A percentile compares a stretch with the other conserved stretches of the same genome.
Evolutionary conservation across 2,797 vertebrate species (phyloP).

Genomic region (Meda fulgida): DNA sequence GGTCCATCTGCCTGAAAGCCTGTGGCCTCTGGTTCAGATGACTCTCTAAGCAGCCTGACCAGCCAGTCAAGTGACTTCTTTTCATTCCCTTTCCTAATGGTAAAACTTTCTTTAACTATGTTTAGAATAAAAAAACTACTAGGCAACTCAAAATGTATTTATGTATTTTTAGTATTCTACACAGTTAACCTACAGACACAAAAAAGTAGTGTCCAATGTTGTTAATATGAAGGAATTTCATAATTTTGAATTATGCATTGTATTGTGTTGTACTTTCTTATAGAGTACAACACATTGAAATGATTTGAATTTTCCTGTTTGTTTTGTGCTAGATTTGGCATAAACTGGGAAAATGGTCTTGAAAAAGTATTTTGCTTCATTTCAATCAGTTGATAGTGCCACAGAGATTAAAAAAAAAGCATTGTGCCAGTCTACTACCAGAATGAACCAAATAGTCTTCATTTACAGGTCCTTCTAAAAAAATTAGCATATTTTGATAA

Average conservation of each 20-base stretch:
- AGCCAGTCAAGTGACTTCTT: neutral
- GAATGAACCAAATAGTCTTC: no score
- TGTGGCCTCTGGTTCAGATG: slow-evolving; percentile 23
- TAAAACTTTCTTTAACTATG: neutral
- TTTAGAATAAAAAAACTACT: neutral
- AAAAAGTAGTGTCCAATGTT: neutral
- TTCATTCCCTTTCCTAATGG: neutral
- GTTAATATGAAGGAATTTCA: neutral
- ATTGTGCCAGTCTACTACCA: no score
- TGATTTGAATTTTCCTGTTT: no score
- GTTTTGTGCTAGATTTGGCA: no score
- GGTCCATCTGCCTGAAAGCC: slow-evolving; percentile 39
- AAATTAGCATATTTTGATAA: no score
- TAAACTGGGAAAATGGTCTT: no score
- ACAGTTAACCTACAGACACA: neutral
- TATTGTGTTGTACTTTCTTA: neutral
- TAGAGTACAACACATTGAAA: no score
- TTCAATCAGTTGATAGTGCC: no score
- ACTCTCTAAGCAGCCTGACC: neutral
- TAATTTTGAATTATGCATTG: neutral
- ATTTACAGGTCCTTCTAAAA: no score
- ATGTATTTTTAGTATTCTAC: neutral
- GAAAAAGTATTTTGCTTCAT: no score
- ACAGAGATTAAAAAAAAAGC: no score
- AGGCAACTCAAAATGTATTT: no score